phyloP scores from a whole-genome alignment of 2,888 invertebrate genomes.

The Aplocera efformata region DNA sequence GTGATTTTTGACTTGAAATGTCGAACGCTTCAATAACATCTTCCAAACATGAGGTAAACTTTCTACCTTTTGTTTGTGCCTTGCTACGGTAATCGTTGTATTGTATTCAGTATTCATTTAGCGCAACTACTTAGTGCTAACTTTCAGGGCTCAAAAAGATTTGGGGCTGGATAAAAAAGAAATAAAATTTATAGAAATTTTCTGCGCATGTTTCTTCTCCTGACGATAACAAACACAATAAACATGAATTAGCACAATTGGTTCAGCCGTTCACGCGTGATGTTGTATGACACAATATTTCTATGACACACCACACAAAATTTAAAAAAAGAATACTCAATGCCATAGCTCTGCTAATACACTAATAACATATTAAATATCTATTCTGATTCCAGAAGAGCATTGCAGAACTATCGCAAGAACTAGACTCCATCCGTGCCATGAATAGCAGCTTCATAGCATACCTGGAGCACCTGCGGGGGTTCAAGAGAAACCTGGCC shows the following conservation, averaged over 20 bases:
- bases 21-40: slow-evolving; percentile 24
- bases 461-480: slow-evolving; percentile 49
- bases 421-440: slow-evolving; percentile 53
- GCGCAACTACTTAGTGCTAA: not conserved
- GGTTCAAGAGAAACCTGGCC: slow-evolving; percentile 47
- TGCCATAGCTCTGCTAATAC: not conserved
- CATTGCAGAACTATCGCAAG: slow-evolving; percentile 45
- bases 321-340: no score
- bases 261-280: no score
- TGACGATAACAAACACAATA: no score
- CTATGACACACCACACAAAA: no score
- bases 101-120: no score
- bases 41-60: slow-evolving; percentile 22
- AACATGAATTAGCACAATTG: no score
- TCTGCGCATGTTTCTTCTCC: no score
- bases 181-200: not conserved
- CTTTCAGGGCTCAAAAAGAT: not conserved
- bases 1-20: slow-evolving; percentile 8
- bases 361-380: not conserved
- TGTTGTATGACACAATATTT: no score
- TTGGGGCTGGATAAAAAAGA: not conserved
- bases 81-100: no score
- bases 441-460: slow-evolving; percentile 51
- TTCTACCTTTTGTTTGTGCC: no score
- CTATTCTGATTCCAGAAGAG: slow-evolving; percentile 42